A percentile compares a stretch with the other conserved stretches of the same genome.
Conservation (phyloP, 2,888 invertebrate genomes). For the Cotesia congregata region DNA sequence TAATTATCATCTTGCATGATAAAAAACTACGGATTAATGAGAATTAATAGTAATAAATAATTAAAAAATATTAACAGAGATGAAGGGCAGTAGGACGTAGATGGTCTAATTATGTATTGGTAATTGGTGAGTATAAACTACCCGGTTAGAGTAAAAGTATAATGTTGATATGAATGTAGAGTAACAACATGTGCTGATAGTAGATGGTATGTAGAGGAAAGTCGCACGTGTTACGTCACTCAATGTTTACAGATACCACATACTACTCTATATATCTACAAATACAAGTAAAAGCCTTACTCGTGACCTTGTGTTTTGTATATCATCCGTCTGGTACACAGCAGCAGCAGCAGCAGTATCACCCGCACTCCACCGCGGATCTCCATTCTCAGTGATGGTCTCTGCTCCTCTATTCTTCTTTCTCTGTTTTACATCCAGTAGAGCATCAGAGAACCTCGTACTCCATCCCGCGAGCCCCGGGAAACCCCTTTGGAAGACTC, state of each 20-base stretch:
- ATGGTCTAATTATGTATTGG: constrained; percentile 22
- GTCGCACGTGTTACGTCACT: constrained; percentile 64
- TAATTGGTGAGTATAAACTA: too few relatives aligned
- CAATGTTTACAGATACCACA: constrained; percentile 63
- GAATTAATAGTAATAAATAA: too few relatives aligned
- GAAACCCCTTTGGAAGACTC: constrained; percentile 63
- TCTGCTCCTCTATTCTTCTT: constrained; percentile 42
- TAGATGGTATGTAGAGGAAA: constrained; percentile 39
- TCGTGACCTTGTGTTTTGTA: constrained; percentile 67
- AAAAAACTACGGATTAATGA: too few relatives aligned
- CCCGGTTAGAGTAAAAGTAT: too few relatives aligned
- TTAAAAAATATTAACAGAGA: constrained; percentile 19
- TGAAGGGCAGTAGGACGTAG: constrained; percentile 42
- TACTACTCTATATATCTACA: constrained; percentile 40
- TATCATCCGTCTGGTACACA: constrained; percentile 49
- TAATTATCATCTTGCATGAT: too few relatives aligned
- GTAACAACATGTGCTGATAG: too few relatives aligned
- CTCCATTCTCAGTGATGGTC: constrained; percentile 37
- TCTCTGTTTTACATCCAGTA: constrained; percentile 34
- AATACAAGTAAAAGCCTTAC: constrained; percentile 62
- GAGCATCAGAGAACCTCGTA: constrained; percentile 53
- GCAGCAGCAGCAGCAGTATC: constrained; percentile 8
- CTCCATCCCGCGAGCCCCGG: constrained; percentile 72
- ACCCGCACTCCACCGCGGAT: constrained; percentile 39
- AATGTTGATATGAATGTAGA: too few relatives aligned